phyloP scores from a whole-genome alignment of 2,113 vertebrate species.

The Seriola aureovittata region DNA sequence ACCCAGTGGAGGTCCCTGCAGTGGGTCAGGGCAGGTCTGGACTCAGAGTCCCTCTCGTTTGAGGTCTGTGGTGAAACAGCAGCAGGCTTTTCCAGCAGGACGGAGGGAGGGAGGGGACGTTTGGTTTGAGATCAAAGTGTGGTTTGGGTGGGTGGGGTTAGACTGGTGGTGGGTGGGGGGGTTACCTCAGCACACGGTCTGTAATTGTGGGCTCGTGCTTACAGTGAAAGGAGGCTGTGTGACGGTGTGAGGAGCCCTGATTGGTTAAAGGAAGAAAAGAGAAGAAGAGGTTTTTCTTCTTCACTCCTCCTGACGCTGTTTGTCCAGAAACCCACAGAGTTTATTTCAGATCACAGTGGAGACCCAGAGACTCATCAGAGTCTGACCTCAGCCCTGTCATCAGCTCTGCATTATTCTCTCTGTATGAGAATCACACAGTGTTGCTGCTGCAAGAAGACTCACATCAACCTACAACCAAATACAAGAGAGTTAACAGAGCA shows the following conservation, averaged over 20 bases:
- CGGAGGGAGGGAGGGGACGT: conserved; percentile 44
- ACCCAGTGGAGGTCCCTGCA: neutral
- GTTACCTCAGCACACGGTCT: conserved; percentile 54
- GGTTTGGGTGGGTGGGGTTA: conserved; percentile 71
- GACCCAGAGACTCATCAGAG: no score
- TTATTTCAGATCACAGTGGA: no score
- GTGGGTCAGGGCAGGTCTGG: conserved; percentile 15
- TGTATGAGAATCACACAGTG: no score
- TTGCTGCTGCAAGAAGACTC: no score
- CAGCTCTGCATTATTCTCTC: no score
- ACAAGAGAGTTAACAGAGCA: no score
- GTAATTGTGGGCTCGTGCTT: conserved; percentile 69
- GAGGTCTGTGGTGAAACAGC: conserved; percentile 36
- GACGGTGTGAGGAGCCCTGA: conserved; percentile 36
- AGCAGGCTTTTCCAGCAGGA: conserved; percentile 9
- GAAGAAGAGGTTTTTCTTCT: no score
- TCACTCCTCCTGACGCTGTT: no score
- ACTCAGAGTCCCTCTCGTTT: conserved; percentile 15
- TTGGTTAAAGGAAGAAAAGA: neutral
- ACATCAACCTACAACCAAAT: no score
- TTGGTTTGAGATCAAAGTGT: conserved; percentile 65
- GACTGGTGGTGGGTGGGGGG: conserved; percentile 26
- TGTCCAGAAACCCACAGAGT: no score
- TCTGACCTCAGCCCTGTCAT: no score
- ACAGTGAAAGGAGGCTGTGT: conserved; percentile 46